Evolutionary conservation across 53 echinoderm and acorn worm genomes (phyloP), one percentile per base, ranked within the genome.

Genomic region (Echinarachnius parma): DNA sequence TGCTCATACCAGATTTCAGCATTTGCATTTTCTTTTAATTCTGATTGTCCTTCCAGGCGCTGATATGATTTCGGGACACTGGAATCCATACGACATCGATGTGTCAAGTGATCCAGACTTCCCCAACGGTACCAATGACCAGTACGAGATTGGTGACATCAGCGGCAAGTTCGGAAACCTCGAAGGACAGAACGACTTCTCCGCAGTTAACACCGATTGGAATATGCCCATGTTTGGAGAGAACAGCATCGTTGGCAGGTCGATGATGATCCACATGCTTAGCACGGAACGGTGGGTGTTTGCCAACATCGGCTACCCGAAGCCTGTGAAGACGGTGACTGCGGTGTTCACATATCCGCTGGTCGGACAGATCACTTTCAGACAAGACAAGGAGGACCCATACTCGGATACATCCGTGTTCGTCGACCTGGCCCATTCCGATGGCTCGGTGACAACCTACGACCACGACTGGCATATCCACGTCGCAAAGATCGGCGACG

Each of bases 391-490:
- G 0, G 53, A 85, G 21, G 88, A 96, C 61, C 96, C 96, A 14
- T 66, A 82, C 77, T 82, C 88, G 4, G 96, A 96, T 26, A 88
- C 96, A 0, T 80, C 91, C 0, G 75, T 96, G 13, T 96, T 82
- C 55, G 74, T 96, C 26, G 87, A 91, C 42, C 69, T 96, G 21
- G 88, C 91, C 7, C 83, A 83, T 34, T 78, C 81, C 5, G 86
- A 96, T 36, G 96, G 96, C 14, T 50, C 81, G 3, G 56, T 39
- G 0, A 75, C 88, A 30, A 87, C 84, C 5, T 18, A 32, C 4
- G 64, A 77, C 9, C 96, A 96, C 74, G 88, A 96, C 77, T 96
- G 96, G 96, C 96, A 96, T 62, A 75, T 96, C 20, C 96, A 96
- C 62, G 59, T 75, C 34, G 19, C 20, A 13, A 60, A 68, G 59